A percentile compares a stretch with the other conserved stretches of the same genome.
phyloP scores from a whole-genome alignment of 2,113 vertebrate genomes.

The Pseudorectes ferrugineus region DNA sequence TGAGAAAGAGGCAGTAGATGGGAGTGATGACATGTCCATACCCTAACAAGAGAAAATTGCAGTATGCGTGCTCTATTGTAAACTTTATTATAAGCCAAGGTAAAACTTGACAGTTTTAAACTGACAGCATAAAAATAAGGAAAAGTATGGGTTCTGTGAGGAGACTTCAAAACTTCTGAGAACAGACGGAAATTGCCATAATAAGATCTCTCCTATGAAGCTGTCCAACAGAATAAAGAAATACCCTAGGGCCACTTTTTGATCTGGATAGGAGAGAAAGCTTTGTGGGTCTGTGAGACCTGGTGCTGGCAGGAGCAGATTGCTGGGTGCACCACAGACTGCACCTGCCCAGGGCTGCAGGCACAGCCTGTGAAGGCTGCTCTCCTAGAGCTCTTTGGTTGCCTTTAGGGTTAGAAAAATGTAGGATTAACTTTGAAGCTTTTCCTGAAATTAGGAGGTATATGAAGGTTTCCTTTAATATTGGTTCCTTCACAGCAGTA shows the following conservation, averaged over 20 bases:
- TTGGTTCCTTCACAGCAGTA: not conserved
- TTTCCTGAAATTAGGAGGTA: not conserved
- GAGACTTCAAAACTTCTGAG: not conserved
- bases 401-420: not conserved
- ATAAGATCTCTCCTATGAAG: not conserved
- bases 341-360: not conserved
- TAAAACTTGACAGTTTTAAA: not conserved
- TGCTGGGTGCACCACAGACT: not conserved
- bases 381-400: not conserved
- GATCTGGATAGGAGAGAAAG: not conserved
- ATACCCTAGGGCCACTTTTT: not conserved
- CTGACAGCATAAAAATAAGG: not conserved
- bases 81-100: conserved; percentile 39
- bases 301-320: not conserved
- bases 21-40: conserved; percentile 17
- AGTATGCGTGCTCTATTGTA: not conserved
- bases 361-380: not conserved
- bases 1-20: conserved; percentile 37
- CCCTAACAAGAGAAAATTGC: conserved; percentile 42
- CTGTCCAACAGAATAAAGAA: not conserved
- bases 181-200: not conserved
- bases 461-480: not conserved
- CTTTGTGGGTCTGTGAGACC: not conserved
- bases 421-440: not conserved
- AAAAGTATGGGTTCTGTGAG: not conserved